Base-by-base conservation (phyloP, 2,797 vertebrate genomes). In the Distichodus sexfasciatus region DNA sequence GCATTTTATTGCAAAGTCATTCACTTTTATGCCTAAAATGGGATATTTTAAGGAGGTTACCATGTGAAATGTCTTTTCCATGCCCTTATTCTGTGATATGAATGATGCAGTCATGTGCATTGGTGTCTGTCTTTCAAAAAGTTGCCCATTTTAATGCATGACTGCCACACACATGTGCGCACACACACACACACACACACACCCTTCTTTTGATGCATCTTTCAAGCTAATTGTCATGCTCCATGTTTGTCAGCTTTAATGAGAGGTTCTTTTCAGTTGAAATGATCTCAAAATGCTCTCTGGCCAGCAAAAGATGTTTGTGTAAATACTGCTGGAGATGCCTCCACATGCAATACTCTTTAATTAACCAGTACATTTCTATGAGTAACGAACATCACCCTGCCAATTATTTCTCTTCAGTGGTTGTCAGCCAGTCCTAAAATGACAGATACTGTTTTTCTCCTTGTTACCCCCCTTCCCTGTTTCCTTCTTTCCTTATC, bases 211-310 rank as follows among this genome's bases (percentile, higher is more conserved):
- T 62, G 64, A 64, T 35, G 60, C 67, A 21, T 46, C 64, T 69
- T 66, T 69, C 51, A 77, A 73, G 44, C 40, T 64, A 66, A 68
- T 74, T 31, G 15, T 66, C 68, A 48, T 55, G 38, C 51, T 71
- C 54, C n/a, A 47, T 67, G 68, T 67, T 76, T 78, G 46, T 76
- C 51, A 43, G 8, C 72, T 80, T 74, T 79, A 82, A 81, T 77
- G 65, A 84, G 74, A 64, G 29, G 26, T 12, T 40, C 50, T 31
- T 71, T 78, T 43, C 26, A 12, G 72, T 59, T 48, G 29, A 75
- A 71, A 69, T n/a, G 7, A 21, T 77, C 77, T 76, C 15, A 76
- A 65, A 74, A 71, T 55, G 51, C 59, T 15, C 14, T 17, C 48
- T 50, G 23, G 65, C 66, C 47, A 43, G 53, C n/a, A 55, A 71